Conservation (phyloP, 2,888 invertebrate species). For the Hydrotaea diabolus region DNA sequence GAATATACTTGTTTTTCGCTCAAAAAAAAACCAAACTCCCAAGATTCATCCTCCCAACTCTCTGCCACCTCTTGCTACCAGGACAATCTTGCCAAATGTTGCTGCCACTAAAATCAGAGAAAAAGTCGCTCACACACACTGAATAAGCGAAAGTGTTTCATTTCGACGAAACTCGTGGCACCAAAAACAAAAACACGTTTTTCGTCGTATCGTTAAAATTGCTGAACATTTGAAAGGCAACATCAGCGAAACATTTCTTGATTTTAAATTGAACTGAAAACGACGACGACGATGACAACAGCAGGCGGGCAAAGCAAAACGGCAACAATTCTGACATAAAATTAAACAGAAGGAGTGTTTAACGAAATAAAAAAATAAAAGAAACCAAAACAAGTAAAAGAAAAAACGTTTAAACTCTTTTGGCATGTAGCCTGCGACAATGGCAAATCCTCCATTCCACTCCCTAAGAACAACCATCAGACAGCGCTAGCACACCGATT, state of each 20-base stretch:
- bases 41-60: too few relatives aligned
- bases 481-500: too few relatives aligned
- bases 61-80: too few relatives aligned
- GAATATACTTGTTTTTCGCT: too few relatives aligned
- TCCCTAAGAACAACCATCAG: neutral
- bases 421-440: slow-evolving; percentile 10
- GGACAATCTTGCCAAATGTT: too few relatives aligned
- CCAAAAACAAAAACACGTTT: slow-evolving; percentile 37
- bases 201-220: slow-evolving; percentile 13
- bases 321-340: slow-evolving; percentile 29
- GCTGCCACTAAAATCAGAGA: too few relatives aligned
- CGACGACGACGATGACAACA: slow-evolving; percentile 12
- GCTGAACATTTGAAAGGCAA: neutral
- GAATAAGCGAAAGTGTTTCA: slow-evolving; percentile 43
- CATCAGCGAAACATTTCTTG: neutral
- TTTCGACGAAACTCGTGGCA: neutral
- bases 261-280: slow-evolving; percentile 29
- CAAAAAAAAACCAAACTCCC: too few relatives aligned
- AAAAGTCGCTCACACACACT: neutral
- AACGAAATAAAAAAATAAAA: neutral
- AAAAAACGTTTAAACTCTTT: slow-evolving; percentile 3
- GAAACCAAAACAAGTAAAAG: neutral
- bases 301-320: neutral
- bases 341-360: slow-evolving; percentile 44
- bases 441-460: neutral